Evolutionary conservation across 1,140 invertebrate genomes (phyloP).

Genomic region (Manduca sexta): DNA sequence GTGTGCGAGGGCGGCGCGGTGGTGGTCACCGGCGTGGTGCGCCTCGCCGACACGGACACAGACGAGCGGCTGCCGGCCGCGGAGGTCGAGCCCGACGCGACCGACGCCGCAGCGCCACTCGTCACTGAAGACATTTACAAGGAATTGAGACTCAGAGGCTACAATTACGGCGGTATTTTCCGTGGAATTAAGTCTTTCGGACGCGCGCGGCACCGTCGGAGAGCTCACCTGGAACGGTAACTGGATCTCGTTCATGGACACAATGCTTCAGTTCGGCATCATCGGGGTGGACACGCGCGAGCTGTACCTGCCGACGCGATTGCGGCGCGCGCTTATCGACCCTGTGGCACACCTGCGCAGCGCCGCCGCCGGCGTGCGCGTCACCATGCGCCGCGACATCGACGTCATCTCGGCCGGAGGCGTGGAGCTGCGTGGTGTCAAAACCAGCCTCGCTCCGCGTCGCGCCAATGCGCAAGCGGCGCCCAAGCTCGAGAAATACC

Average conservation of each 20-base stretch:
- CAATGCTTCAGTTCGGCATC: conserved; percentile 94
- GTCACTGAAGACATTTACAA: conserved; percentile 91
- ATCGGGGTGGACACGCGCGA: conserved; percentile 83
- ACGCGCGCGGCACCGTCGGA: conserved; percentile 79
- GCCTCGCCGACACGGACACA: conserved; percentile 66
- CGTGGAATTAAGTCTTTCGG: conserved; percentile 82
- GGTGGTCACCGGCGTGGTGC: conserved; percentile 85
- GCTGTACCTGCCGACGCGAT: conserved; percentile 90
- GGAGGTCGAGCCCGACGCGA: conserved; percentile 59
- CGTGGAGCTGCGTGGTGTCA: conserved; percentile 92
- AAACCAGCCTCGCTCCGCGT: conserved; percentile 90
- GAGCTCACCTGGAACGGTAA: conserved; percentile 88
- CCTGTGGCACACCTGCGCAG: conserved; percentile 78
- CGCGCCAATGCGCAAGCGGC: conserved; percentile 82
- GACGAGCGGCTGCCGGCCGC: conserved; percentile 75
- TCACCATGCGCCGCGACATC: conserved; percentile 85
- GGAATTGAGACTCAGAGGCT: conserved; percentile 92
- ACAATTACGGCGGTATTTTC: conserved; percentile 94
- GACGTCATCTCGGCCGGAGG: conserved; percentile 88
- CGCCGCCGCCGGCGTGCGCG: conserved; percentile 73
- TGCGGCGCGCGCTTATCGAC: conserved; percentile 88
- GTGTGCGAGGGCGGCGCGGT: conserved; percentile 90
- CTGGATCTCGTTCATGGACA: conserved; percentile 96
- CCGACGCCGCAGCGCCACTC: conserved; percentile 75
- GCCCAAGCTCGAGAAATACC: conserved; percentile 89